A percentile compares a stretch with the other conserved stretches of the same genome.
These are phyloP conservation scores for Drosophila neonasuta DNA, from an alignment of 2,888 invertebrate genomes.

Conservation along the genomic window DNA sequence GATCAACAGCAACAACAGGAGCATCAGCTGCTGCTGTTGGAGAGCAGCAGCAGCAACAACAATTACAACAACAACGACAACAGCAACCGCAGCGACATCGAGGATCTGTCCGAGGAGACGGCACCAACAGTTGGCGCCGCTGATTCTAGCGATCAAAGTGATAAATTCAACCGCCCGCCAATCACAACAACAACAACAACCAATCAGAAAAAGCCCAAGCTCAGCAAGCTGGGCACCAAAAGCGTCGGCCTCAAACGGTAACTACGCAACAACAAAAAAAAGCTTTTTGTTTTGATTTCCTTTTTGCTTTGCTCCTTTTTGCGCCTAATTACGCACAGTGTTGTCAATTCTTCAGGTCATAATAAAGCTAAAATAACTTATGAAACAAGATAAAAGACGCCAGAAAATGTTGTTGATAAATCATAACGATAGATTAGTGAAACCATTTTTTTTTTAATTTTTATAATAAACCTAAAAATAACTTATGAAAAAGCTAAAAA, in stretches of 20 bases:
- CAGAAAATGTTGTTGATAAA: too few species aligned
- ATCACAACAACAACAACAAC: conserved; percentile 20
- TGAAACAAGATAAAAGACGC: too few species aligned
- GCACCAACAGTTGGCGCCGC: conserved; percentile 61
- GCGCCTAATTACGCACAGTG: background rate
- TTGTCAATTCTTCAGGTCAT: too few species aligned
- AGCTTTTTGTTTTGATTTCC: background rate
- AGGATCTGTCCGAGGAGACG: conserved; percentile 67
- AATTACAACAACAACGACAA: conserved; percentile 46
- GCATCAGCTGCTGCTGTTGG: conserved; percentile 38
- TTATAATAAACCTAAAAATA: too few species aligned
- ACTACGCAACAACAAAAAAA: conserved; percentile 26
- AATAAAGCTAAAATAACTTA: too few species aligned
- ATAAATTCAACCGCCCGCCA: conserved; percentile 73
- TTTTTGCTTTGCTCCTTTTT: background rate
- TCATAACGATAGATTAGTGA: too few species aligned
- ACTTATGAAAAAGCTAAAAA: too few species aligned
- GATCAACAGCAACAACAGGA: conserved; percentile 23
- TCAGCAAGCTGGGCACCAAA: conserved; percentile 80
- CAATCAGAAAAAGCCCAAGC: conserved; percentile 76
- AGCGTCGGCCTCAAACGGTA: conserved; percentile 81
- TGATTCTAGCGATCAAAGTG: conserved; percentile 77
- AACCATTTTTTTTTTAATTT: too few species aligned
- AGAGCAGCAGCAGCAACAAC: conserved; percentile 51
- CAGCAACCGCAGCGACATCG: conserved; percentile 48